These are phyloP conservation scores for Thamnaconus septentrionalis DNA, from an alignment of 2,113 vertebrate species.

Conservation along the genomic window DNA sequence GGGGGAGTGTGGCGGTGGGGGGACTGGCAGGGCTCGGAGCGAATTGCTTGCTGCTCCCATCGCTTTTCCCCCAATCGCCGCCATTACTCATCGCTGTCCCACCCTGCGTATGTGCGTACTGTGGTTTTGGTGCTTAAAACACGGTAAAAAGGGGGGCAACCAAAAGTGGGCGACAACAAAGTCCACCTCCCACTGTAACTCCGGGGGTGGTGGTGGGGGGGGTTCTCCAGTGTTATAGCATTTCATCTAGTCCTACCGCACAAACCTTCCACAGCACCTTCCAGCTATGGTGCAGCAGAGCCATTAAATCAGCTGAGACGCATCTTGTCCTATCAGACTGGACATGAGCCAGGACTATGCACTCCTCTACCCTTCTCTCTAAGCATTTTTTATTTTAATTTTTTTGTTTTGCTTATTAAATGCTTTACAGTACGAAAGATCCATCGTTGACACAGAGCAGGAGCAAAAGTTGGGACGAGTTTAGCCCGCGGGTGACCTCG, in stretches of 20 bases:
- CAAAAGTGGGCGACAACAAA: constrained; percentile 61
- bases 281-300: constrained; percentile 53
- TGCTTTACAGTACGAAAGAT: constrained; percentile 60
- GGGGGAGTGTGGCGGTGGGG: background rate
- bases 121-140: constrained; percentile 7
- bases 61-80: constrained; percentile 39
- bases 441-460: constrained; percentile 49
- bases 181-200: constrained; percentile 27
- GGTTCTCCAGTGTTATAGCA: too few relatives aligned
- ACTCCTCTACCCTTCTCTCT: constrained; percentile 37
- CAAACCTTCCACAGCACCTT: constrained; percentile 11
- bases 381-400: too few relatives aligned
- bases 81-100: constrained; percentile 34
- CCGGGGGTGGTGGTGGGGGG: too few relatives aligned
- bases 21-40: constrained; percentile 51
- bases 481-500: constrained; percentile 50
- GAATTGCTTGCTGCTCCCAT: constrained; percentile 46
- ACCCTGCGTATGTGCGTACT: too few relatives aligned
- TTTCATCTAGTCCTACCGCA: too few relatives aligned
- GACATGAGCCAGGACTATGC: constrained; percentile 65
- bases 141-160: constrained; percentile 42
- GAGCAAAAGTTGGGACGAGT: constrained; percentile 1
- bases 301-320: constrained; percentile 68
- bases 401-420: constrained; percentile 59
- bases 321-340: constrained; percentile 57